These are phyloP conservation scores for Chiropotes sagulatus DNA, from an alignment of 2,797 vertebrate genomes.

Conservation along the genomic window DNA sequence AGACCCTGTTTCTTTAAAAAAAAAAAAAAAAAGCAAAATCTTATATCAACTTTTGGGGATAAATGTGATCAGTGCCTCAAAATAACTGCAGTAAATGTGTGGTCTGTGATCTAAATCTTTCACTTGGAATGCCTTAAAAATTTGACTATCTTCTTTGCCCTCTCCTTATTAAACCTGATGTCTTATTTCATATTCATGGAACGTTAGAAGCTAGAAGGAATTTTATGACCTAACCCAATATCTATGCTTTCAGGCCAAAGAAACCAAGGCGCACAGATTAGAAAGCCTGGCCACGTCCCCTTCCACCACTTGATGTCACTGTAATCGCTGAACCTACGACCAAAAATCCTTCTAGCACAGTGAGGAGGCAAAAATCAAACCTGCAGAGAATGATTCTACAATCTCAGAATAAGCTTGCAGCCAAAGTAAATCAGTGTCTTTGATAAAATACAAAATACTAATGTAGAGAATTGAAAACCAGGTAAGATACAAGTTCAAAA, in stretches of 20 bases:
- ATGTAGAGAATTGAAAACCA: neutral
- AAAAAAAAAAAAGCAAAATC: neutral
- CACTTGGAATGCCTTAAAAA: neutral
- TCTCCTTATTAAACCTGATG: neutral
- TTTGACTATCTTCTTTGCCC: neutral
- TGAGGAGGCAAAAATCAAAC: slow-evolving; percentile 10
- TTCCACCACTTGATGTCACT: neutral
- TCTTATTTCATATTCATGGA: neutral
- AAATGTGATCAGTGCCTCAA: neutral
- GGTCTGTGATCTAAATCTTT: neutral
- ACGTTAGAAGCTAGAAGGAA: neutral
- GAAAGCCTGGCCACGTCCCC: neutral
- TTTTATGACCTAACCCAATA: neutral
- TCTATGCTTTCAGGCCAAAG: neutral
- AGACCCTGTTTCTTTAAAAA: neutral
- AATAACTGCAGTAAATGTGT: neutral
- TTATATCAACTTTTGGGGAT: neutral
- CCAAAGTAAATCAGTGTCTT: neutral
- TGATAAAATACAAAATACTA: slow-evolving; percentile 13
- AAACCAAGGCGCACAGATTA: neutral
- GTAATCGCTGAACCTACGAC: neutral
- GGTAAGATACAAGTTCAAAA: neutral
- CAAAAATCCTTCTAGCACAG: neutral
- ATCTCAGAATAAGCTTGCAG: neutral
- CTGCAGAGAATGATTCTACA: neutral